Evolutionary conservation across 1,140 invertebrate species (phyloP), one percentile per base, ranked within the genome.

Genomic region (Ceratosolen solmsi): DNA sequence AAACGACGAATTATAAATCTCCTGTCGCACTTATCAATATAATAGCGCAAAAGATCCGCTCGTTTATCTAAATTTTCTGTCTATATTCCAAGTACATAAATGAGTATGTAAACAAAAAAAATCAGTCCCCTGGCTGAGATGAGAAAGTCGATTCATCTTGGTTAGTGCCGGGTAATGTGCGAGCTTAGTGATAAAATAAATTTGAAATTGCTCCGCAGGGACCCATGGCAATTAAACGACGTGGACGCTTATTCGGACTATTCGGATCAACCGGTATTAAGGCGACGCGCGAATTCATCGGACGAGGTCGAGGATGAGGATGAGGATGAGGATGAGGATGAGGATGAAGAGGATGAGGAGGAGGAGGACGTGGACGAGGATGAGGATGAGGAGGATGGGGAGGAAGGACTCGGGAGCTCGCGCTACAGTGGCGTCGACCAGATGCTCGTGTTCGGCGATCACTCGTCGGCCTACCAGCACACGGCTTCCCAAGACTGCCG

Each of bases 401-500:
- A 15, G 51, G 20, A 54, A 5, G 51, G 51, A 17, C 36, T 22
- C 17, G 33, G 63, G 7, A 20, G 63, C 11, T 46, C 86, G 72
- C 68, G 87, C 27, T 86, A 85, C 71, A 87, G 89, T 70, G 89
- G 90, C 15, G 38, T 79, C 13, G 87, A 90, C 51, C 85, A 86
- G 8, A 38, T 88, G 58, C 79, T 85, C 65, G 84, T 89, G 0
- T 90, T 89, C 71, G 87, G 87, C 0, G 89, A 90, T 7, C 85
- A 85, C 0, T 84, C 73, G 3, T 79, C 83, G 71, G 87, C 84
- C 51, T 89, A 91, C 60, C 86, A 88, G 1, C 89, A 91, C 65
- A 86, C 89, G 3, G 89, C 90, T 1, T 89, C 90, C 9, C 70
- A 90, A 71, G 91, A 91, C 71, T 91, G 86, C 76, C 87, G 89